Percentiles rank a stretch among this genome's conserved stretches.
Evolutionary conservation across 1,140 invertebrate species (phyloP).

Genomic region (Leptinotarsa defecta): DNA sequence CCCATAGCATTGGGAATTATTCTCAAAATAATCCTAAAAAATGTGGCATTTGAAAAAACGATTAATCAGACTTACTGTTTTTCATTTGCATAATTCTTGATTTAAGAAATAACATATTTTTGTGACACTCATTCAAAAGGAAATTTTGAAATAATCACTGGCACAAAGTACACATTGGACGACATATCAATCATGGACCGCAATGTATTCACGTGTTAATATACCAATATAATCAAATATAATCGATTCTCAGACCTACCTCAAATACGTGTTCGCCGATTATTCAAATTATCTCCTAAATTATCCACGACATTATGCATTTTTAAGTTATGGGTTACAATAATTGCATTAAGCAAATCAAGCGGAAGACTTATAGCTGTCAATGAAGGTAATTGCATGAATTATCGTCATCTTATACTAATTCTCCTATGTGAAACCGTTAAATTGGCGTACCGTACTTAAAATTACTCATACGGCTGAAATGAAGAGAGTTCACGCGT

Average conservation of each 20-base stretch:
- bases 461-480: conserved; percentile 11
- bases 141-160: neutral
- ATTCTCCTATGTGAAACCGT: conserved; percentile 1
- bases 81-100: no score
- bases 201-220: neutral
- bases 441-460: conserved; percentile 10
- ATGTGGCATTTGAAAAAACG: no score
- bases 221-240: neutral
- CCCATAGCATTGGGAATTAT: no score
- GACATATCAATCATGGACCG: neutral
- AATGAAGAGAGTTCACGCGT: conserved; percentile 12
- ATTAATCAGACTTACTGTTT: no score
- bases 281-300: conserved; percentile 9
- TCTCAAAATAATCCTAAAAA: no score
- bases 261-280: conserved; percentile 3
- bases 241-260: neutral
- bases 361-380: conserved; percentile 21
- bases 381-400: conserved; percentile 17
- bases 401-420: conserved; percentile 19
- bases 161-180: neutral
- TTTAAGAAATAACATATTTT: no score
- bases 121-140: no score
- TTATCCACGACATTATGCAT: conserved; percentile 16
- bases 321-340: conserved; percentile 8
- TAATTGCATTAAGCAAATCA: conserved; percentile 13